Evolutionary conservation across 2,113 vertebrate genomes (phyloP).

Genomic region (Syrmaticus mikado): DNA sequence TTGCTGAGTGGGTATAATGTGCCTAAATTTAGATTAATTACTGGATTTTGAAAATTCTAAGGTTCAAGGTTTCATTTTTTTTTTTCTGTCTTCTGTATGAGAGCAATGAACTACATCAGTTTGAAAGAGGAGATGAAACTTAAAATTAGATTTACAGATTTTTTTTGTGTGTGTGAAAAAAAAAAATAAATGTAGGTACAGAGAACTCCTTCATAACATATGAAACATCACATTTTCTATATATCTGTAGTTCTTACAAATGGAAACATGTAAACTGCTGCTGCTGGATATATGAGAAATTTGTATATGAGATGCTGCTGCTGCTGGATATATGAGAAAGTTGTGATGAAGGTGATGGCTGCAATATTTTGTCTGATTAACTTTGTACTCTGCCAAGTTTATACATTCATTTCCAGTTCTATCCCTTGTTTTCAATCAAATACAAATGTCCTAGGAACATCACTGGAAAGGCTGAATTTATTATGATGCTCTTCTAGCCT

Average conservation of each 20-base stretch:
- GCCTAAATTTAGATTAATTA: background rate
- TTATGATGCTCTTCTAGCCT: background rate
- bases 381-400: background rate
- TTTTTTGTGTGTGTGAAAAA: background rate
- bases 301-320: background rate
- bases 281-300: too few species aligned
- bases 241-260: background rate
- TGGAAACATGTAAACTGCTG: background rate
- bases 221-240: background rate
- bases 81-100: background rate
- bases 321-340: background rate
- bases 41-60: slow-evolving; percentile 2
- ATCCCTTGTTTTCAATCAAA: background rate
- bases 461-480: background rate
- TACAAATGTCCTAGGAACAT: background rate
- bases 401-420: background rate
- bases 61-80: background rate
- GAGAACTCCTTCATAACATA: background rate
- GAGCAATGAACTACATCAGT: background rate
- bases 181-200: background rate
- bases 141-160: slow-evolving; percentile 10
- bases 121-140: background rate
- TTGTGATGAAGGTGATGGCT: background rate
- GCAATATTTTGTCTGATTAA: background rate
- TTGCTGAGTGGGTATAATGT: background rate